phyloP scores from a whole-genome alignment of 1,140 invertebrate species.

The Harpegnathos saltator region DNA sequence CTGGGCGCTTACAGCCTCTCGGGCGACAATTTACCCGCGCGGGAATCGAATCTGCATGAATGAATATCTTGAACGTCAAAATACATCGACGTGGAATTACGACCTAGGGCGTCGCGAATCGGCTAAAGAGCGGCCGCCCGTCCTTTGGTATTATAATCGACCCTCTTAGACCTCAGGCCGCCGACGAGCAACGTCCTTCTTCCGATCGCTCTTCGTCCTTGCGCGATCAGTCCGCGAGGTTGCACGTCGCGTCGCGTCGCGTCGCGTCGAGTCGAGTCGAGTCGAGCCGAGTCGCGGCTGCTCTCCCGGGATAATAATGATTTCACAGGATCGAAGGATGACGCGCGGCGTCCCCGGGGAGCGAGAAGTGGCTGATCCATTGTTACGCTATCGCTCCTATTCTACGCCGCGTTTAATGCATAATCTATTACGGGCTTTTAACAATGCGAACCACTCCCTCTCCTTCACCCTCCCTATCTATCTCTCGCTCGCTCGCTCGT shows the following conservation, averaged over 20 bases:
- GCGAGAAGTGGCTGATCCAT: slow-evolving; percentile 79
- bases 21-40: slow-evolving; percentile 41
- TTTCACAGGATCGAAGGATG: slow-evolving; percentile 78
- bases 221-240: slow-evolving; percentile 18
- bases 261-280: too few species aligned
- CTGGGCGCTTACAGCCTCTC: background rate
- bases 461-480: too few species aligned
- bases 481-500: slow-evolving; percentile 47
- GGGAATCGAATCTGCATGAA: slow-evolving; percentile 47
- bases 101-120: slow-evolving; percentile 41
- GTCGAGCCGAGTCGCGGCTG: too few species aligned
- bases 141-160: slow-evolving; percentile 62
- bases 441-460: slow-evolving; percentile 79
- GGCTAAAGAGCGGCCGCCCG: slow-evolving; percentile 19
- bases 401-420: slow-evolving; percentile 82
- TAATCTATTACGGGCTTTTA: slow-evolving; percentile 85
- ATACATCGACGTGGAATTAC: slow-evolving; percentile 40
- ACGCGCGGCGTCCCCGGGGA: slow-evolving; percentile 79
- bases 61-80: slow-evolving; percentile 48
- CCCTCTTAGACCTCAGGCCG: slow-evolving; percentile 7
- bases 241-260: background rate
- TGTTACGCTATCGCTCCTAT: slow-evolving; percentile 82
- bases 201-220: too few species aligned
- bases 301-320: slow-evolving; percentile 71
- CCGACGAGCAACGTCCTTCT: slow-evolving; percentile 55